Evolutionary conservation across 2,888 invertebrate species (phyloP), one percentile per base, ranked within the genome.

Genomic region (Keiferia lycopersicella): DNA sequence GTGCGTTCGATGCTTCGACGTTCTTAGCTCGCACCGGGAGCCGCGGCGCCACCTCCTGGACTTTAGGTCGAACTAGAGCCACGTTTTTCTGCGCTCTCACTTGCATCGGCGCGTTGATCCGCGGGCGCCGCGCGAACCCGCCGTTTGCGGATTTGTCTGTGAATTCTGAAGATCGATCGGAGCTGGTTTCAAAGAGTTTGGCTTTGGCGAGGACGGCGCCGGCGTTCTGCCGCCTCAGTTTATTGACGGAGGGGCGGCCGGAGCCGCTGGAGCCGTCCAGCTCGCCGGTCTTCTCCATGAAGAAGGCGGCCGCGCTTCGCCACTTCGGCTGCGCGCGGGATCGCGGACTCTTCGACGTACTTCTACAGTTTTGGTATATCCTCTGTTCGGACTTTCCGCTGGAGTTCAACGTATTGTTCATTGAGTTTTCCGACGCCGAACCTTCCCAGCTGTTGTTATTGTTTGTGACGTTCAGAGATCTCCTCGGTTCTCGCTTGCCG

Each of bases 191-290:
- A 75, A 96, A 96, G 26, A 96, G 86, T 78, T 94, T 95, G 0
- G 96, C 96, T 87, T 96, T 96, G 1, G 95, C 96, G 65, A 96
- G 85, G 0, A 96, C 96, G 89, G 96, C 96, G 8, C 96, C 96
- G 7, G 95, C 96, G 80, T 96, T 96, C 81, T 95, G 95, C 59
- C 93, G 91, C 30, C 96, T 90, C 38, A 96, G 78, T 73, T 94
- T 94, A 20, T 95, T 95, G 12, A 96, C 93, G 0, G 96, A 96
- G 0, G 95, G 95, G 65, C 96, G 91, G 0, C 94, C 94, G 30
- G 93, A 93, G 59, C 88, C 88, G 62, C 87, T 86, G 51, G 84
- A 80, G 14, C 77, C 81, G n/a, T 88, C 87, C 30, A 86, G 71
- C 66, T 91, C 88, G 2, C 91, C 92, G 14, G 90, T 91, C 67